Evolutionary conservation across 2,113 vertebrate species (phyloP), one percentile per base, ranked within the genome.

Genomic region (Diphyllodes magnificus): DNA sequence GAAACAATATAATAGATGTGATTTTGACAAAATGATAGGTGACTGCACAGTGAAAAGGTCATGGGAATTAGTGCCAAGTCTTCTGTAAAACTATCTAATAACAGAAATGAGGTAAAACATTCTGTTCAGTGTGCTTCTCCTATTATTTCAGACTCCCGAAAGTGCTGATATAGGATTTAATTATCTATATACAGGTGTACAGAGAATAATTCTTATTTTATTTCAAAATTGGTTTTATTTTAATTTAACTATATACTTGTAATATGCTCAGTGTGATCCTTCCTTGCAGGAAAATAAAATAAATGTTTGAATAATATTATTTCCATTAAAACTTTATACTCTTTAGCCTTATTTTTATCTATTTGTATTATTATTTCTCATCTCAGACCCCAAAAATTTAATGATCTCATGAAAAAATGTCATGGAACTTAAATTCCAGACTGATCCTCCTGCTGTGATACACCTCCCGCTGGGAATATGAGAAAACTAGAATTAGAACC

Each of bases 31-130:
- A 90, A 87, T 66, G 17, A 66, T 78, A 71, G 33, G 23, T 84
- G 39, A 45, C 47, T 82, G 23, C 39, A 68, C 25, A 42, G 51
- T 45, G 42, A 84, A 84, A 88, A 42, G 23, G 77, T 86, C 54
- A 33, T 78, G 59, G 50, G 60, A 91, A 79, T 88, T 93, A 82
- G 50, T 88, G 61, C 15, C 44, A 92, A 60, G 44, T 71, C 72
- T 82, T 93, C 53, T 21, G 47, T 56, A 90, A 92, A 93, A 87
- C 73, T 11, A 63, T 66, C 31, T 70, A 28, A 30, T 78, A 81
- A 57, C 17, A 70, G 82, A 91, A 87, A 70, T 81, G n/a, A 85
- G n/a, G 31, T 82, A 77, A 93, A 89, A 25, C 28, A 66, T 81
- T 45, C 37, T 66, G 13, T 81, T 91, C 64, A 59, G 40, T 78